Base-by-base conservation (phyloP, 2,888 invertebrate genomes). In the Mesodorylaimus sp. region DNA sequence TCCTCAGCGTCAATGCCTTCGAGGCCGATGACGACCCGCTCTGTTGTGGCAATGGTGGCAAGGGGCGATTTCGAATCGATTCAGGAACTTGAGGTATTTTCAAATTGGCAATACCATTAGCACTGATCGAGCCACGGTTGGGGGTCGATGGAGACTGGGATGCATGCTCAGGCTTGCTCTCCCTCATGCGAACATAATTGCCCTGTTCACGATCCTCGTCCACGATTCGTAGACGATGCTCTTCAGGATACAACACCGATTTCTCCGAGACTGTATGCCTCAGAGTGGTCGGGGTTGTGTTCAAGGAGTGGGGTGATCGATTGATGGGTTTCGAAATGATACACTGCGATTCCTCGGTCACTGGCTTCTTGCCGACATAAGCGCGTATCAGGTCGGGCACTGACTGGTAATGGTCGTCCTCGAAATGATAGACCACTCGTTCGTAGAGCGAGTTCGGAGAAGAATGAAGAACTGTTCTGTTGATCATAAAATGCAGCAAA, bases 401-500 rank as follows among this genome's bases (percentile, higher is more conserved):
- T 13, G 41, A 39, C 7, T 7, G 7, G 21, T n/a, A 39, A 16
- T n/a, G 10, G 10, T 39, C 41, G 7, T 7, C 41, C 21, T 39
- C 41, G 41, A 39, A 39, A 7, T 39, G 41, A 21, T 39, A 39
- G 13, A 10, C 21, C 10, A 39, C 7, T 7, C 41, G 16, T n/a
- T 39, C 21, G 21, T 10, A 39, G 10, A 21, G 10, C 21, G 10
- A 7, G n/a, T n/a, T n/a, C n/a, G n/a, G n/a, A n/a, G n/a, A n/a
- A n/a, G n/a, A n/a, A n/a, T n/a, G n/a, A n/a, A n/a, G n/a, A n/a
- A n/a, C n/a, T n/a, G n/a, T 19, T 26, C 44, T 5, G 68, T 87
- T 88, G 60, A 93, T 85, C 58, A 91, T 85, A 66, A 93, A 93
- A 69, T 91, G 91, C 38, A 91, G 72, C 39, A 82, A 77, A 57